Conservation (phyloP, 2,797 vertebrate genomes). For the Lagocephalus sceleratus region DNA sequence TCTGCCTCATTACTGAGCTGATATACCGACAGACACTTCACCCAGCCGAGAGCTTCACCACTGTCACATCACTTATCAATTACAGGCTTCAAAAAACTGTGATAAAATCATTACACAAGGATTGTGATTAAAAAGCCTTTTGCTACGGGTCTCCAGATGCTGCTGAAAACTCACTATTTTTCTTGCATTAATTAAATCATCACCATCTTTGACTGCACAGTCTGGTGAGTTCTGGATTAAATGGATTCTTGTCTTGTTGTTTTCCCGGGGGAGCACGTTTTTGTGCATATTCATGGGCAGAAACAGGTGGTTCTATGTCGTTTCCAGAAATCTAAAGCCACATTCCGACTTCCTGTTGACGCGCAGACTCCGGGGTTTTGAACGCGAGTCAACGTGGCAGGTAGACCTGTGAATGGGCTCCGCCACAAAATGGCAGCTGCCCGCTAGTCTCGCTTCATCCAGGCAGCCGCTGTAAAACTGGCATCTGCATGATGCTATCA, state of each 20-base stretch:
- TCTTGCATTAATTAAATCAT: neutral
- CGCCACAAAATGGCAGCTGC: conserved; percentile 52
- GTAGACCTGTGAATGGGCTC: conserved; percentile 37
- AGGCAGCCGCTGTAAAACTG: conserved; percentile 43
- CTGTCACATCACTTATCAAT: neutral
- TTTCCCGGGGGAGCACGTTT: no score
- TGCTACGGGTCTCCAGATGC: no score
- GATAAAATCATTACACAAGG: neutral
- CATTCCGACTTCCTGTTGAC: conserved; percentile 1
- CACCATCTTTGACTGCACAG: neutral
- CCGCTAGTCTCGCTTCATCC: conserved; percentile 5
- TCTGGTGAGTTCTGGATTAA: no score
- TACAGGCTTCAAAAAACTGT: neutral
- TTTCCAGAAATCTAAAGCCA: conserved; percentile 6
- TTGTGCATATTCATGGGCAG: neutral
- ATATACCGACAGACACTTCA: conserved; percentile 35
- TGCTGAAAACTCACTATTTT: no score
- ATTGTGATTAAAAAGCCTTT: no score
- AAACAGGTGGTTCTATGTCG: neutral
- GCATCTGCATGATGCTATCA: conserved; percentile 50
- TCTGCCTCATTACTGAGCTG: conserved; percentile 33
- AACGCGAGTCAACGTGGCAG: conserved; percentile 35
- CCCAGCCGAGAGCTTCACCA: conserved; percentile 18
- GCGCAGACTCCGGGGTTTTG: neutral
- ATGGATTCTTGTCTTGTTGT: no score